Percentiles rank a stretch among this genome's conserved stretches.
Evolutionary conservation across 2,888 invertebrate genomes (phyloP).

Genomic region (Anthoptus insignis): DNA sequence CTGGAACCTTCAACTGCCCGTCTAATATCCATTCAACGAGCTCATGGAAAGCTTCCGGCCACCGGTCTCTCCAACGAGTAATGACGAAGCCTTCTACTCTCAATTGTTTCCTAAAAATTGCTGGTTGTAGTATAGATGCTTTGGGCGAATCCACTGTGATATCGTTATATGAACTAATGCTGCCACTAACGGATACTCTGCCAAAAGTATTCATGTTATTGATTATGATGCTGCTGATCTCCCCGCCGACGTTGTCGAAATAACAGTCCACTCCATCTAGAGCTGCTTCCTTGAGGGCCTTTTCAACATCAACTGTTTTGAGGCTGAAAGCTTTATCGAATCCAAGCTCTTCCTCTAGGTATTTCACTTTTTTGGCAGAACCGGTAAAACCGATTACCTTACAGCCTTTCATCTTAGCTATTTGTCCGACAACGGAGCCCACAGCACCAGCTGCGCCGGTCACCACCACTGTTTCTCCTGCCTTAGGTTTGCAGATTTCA

Average conservation of each 20-base stretch:
- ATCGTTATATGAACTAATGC: conserved; percentile 84
- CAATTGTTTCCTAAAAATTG: conserved; percentile 84
- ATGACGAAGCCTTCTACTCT: conserved; percentile 88
- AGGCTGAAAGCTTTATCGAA: conserved; percentile 92
- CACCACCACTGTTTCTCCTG: conserved; percentile 90
- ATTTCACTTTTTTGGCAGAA: conserved; percentile 89
- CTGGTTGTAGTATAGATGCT: conserved; percentile 71
- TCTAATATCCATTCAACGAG: conserved; percentile 88
- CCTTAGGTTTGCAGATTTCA: conserved; percentile 89
- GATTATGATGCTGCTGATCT: conserved; percentile 86
- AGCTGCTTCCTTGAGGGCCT: conserved; percentile 87
- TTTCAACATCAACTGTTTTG: conserved; percentile 86
- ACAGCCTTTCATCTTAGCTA: conserved; percentile 90
- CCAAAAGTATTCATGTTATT: conserved; percentile 87
- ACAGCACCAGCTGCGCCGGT: conserved; percentile 92
- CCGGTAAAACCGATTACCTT: conserved; percentile 91
- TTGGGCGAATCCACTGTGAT: conserved; percentile 64
- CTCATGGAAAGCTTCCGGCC: conserved; percentile 86
- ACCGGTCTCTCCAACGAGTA: conserved; percentile 83
- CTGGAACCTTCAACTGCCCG: conserved; percentile 89
- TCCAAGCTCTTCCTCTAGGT: conserved; percentile 88
- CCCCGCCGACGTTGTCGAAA: conserved; percentile 93
- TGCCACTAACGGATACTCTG: conserved; percentile 88
- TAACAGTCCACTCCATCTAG: conserved; percentile 91
- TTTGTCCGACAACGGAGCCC: conserved; percentile 91